These are phyloP conservation scores for Drosophila insularis DNA, from an alignment of 1,140 invertebrate species.

Conservation along the genomic window DNA sequence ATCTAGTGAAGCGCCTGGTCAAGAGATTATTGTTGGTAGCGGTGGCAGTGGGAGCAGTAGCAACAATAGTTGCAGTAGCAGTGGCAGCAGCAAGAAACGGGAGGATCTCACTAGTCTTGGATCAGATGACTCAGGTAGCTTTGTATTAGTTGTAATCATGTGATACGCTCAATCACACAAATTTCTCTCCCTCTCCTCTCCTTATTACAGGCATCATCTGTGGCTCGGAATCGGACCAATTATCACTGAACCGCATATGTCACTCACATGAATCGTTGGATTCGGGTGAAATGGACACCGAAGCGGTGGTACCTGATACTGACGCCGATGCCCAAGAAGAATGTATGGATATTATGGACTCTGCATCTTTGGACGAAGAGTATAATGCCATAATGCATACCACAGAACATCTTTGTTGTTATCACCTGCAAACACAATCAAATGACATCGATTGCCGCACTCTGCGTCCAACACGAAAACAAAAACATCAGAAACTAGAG, in stretches of 20 bases:
- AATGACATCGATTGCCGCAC: constrained; percentile 69
- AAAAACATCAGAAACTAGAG: constrained; percentile 41
- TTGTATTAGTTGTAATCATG: constrained; percentile 29
- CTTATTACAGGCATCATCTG: constrained; percentile 86
- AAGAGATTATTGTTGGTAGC: constrained; percentile 21
- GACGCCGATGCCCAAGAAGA: constrained; percentile 80
- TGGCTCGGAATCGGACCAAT: constrained; percentile 86
- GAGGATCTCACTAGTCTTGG: constrained; percentile 90
- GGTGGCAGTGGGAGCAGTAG: constrained; percentile 26
- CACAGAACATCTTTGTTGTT: constrained; percentile 73
- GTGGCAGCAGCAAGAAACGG: constrained; percentile 82
- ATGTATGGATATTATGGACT: constrained; percentile 81
- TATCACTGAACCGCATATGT: constrained; percentile 81
- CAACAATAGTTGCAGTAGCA: constrained; percentile 56
- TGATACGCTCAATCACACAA: constrained; percentile 59
- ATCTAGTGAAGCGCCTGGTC: constrained; percentile 59
- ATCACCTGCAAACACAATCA: constrained; percentile 34
- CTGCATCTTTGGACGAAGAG: constrained; percentile 81
- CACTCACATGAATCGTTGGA: constrained; percentile 88
- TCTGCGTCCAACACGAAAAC: constrained; percentile 68
- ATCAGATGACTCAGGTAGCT: constrained; percentile 90
- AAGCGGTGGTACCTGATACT: constrained; percentile 79
- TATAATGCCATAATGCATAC: constrained; percentile 67
- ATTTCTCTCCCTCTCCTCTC: neutral
- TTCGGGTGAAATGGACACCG: constrained; percentile 86